Percentiles rank a stretch among this genome's conserved stretches.
These are phyloP conservation scores for Heliconius congener DNA, from an alignment of 1,140 invertebrate species.

Conservation along the genomic window DNA sequence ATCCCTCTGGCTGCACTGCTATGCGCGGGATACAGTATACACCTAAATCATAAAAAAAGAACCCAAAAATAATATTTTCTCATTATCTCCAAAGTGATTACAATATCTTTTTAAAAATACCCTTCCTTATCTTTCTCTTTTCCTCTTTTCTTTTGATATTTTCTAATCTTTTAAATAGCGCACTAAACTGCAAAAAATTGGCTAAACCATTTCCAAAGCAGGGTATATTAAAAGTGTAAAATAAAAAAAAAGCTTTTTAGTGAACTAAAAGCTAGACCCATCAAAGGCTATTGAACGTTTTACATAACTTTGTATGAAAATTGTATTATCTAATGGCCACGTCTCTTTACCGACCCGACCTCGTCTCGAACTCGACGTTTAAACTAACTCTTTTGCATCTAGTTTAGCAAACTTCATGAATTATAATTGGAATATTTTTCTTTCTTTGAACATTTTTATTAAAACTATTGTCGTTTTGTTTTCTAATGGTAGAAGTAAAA, in stretches of 20 bases:
- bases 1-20: too few relatives aligned
- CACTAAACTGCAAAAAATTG: too few relatives aligned
- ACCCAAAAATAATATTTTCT: too few relatives aligned
- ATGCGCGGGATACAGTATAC: too few relatives aligned
- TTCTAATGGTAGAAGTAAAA: not conserved
- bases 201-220: too few relatives aligned
- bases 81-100: too few relatives aligned
- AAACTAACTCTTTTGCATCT: conserved; percentile 22
- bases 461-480: not conserved
- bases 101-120: too few relatives aligned
- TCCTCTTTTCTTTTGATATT: too few relatives aligned
- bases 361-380: not conserved
- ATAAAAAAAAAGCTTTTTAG: not conserved
- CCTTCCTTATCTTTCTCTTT: too few relatives aligned
- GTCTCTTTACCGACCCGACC: not conserved
- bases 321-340: conserved; percentile 41
- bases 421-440: not conserved
- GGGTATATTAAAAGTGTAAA: not conserved
- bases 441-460: not conserved
- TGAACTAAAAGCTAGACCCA: conserved; percentile 24
- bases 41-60: too few relatives aligned
- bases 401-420: not conserved
- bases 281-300: conserved; percentile 46
- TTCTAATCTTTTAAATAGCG: too few relatives aligned
- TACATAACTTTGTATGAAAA: conserved; percentile 61